Base-by-base conservation (phyloP, 2,888 invertebrate species). In the Antheraea assamensis region DNA sequence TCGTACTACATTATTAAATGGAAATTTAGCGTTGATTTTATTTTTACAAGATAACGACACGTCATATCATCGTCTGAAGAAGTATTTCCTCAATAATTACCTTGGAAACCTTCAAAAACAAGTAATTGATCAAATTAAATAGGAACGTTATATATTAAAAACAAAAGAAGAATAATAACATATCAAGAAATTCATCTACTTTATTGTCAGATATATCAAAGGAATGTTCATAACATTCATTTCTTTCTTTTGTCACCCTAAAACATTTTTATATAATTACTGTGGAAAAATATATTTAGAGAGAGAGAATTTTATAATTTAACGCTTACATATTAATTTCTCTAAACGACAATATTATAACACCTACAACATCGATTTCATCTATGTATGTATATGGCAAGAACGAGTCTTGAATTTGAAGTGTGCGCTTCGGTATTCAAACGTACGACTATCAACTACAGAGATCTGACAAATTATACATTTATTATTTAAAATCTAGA, bases 381-480 rank as follows among this genome's bases (percentile, higher is more conserved):
- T n/a, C 42, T 79, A 78, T 83, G 81, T 87, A 87, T 88, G 83
- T 91, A 92, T 87, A 91, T 80, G 88, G 87, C 82, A 86, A 83
- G 85, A 85, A 86, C 82, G 88, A 93, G 93, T 94, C 93, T 93
- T 93, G 87, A 90, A 88, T 90, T 89, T 88, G 89, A 92, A 92
- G 84, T 93, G 93, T 94, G 93, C 93, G 93, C 89, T 80, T 80
- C 84, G 83, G 81, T 81, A 77, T 81, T 71, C 31, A 27, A 74
- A 71, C 68, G 52, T 61, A 1, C 27, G 13, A 58, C 58, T 13
- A 24, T 2, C 21, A 24, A n/a, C 58, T 24, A 10, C 10, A 21
- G 10, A 4, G n/a, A n/a, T 10, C 1, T 61, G 61, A 61, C 4
- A 61, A 61, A 61, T 5, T 17, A 27, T 61, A 24, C 17, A 30